Conservation (phyloP, 2,113 vertebrate genomes). For the Apodemus sylvaticus region DNA sequence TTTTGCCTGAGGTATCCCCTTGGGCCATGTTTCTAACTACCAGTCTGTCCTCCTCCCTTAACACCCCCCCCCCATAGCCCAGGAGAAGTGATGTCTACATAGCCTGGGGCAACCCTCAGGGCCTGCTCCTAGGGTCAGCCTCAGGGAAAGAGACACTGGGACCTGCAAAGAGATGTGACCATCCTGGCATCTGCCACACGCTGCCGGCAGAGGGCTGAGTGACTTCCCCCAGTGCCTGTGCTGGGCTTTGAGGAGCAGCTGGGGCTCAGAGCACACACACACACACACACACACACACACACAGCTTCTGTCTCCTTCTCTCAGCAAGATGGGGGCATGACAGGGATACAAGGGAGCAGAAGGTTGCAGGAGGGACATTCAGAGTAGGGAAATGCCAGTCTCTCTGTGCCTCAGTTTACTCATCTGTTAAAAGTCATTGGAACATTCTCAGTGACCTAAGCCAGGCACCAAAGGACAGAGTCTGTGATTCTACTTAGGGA, state of each 20-base stretch:
- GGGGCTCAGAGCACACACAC: background rate
- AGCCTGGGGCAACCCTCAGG: slow-evolving; percentile 9
- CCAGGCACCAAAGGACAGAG: background rate
- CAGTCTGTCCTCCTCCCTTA: slow-evolving; percentile 25
- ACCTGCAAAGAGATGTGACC: background rate
- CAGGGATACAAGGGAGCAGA: fast-evolving
- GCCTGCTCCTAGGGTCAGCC: background rate
- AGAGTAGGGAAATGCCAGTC: background rate
- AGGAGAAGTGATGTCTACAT: background rate
- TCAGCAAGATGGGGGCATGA: background rate
- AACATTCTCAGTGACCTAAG: background rate
- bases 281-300: background rate
- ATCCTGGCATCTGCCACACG: background rate
- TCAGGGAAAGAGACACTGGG: background rate
- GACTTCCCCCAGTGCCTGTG: background rate
- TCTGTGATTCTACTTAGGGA: background rate
- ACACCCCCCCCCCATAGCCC: background rate
- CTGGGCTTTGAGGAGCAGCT: background rate
- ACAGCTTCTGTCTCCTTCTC: background rate
- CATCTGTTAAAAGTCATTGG: background rate
- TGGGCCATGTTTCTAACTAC: background rate
- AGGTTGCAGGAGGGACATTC: fast-evolving
- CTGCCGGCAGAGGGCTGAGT: background rate
- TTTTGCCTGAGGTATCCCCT: background rate
- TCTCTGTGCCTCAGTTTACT: background rate